Evolutionary conservation across 2,113 vertebrate genomes (phyloP), one percentile per base, ranked within the genome.

Genomic region (Stercorarius parasiticus): DNA sequence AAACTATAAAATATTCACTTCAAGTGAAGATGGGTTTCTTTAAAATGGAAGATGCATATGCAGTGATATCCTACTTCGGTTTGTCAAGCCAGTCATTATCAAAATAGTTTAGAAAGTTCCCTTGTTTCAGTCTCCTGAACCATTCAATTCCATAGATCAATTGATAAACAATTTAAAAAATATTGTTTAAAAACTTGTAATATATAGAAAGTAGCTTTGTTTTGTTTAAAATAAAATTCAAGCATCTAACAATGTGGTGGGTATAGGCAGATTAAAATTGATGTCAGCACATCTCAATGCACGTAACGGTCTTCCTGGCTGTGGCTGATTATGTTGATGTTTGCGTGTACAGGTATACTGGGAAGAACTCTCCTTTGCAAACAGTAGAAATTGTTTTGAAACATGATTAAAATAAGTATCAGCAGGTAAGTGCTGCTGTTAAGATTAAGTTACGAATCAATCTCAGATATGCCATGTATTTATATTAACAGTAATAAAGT

Each of bases 1-100:
- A 89, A 95, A 58, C 40, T 89, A 45, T 93, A 50, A 94, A 89
- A 95, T 91, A 95, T 61, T 93, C 82, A 56, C 69, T 86, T 87
- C 30, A 45, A 42, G 56, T 69, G 76, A 83, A 93, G 61, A 29
- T 82, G 49, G 17, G 5, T 62, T 84, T 84, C 80, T 92, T 74
- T 78, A 73, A 69, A 79, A 66, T 88, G 79, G 23, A 30, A 77
- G 53, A 30, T 38, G 29, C 18, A 59, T 50, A 8, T 45, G 55
- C 52, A 64, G 26, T 19, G 16, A 45, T 85, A 10, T 27, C 81
- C 29, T 53, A 0, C 20, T 32, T 62, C 6, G 29, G 5, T 87
- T 72, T 34, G 27, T 59, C 70, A 76, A 71, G 30, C 29, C 32
- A 34, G 20, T 52, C 47, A 20, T 64, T 50, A 59, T 42, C 52